phyloP scores from a whole-genome alignment of 2,888 invertebrate genomes.

The Drosophila algonquin region DNA sequence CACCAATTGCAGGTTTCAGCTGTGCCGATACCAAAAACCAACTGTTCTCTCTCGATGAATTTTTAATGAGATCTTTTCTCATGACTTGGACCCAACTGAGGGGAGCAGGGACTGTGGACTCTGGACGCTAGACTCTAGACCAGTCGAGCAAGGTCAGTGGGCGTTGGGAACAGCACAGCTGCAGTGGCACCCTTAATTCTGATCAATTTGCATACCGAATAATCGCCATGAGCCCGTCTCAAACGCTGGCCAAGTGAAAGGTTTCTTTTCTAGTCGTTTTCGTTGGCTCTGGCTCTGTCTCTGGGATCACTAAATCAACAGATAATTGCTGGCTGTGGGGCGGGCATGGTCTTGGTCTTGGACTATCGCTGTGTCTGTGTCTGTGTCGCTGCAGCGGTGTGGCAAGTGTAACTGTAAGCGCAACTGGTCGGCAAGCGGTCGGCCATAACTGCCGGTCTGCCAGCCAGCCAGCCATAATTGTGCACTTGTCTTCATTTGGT shows the following conservation, averaged over 20 bases:
- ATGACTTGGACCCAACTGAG: slow-evolving; percentile 6
- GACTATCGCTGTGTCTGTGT: too few species aligned
- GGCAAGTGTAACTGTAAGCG: slow-evolving; percentile 43
- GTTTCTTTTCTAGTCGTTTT: slow-evolving; percentile 21
- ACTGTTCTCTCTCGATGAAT: slow-evolving; percentile 3
- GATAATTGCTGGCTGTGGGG: slow-evolving; percentile 44
- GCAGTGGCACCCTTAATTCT: slow-evolving; percentile 23
- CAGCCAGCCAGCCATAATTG: slow-evolving; percentile 51
- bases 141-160: slow-evolving; percentile 45
- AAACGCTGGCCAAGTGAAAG: slow-evolving; percentile 45
- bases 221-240: slow-evolving; percentile 15
- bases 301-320: slow-evolving; percentile 32
- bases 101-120: not conserved
- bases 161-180: slow-evolving; percentile 3
- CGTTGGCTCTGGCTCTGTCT: not conserved
- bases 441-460: not conserved
- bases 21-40: slow-evolving; percentile 18
- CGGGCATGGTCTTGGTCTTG: slow-evolving; percentile 16
- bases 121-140: slow-evolving; percentile 13
- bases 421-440: slow-evolving; percentile 49
- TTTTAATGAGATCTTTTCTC: slow-evolving; percentile 16
- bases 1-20: slow-evolving; percentile 29
- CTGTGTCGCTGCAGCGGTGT: slow-evolving; percentile 9
- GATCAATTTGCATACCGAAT: slow-evolving; percentile 33
- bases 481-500: slow-evolving; percentile 63